These are phyloP conservation scores for Oreochromis spilurus DNA, from an alignment of 2,113 vertebrate species.

Conservation along the genomic window DNA sequence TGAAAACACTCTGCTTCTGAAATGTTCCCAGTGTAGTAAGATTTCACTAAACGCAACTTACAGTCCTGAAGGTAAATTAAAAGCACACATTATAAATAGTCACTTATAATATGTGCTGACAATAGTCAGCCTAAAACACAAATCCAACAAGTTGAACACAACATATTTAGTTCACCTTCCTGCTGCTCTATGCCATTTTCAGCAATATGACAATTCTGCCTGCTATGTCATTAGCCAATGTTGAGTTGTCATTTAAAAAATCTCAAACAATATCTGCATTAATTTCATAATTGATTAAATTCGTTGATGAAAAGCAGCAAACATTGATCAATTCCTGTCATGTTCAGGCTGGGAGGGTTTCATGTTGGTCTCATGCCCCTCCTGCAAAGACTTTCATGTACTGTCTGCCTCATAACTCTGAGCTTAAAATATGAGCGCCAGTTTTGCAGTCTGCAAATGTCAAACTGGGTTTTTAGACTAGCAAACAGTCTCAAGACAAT, in stretches of 20 bases:
- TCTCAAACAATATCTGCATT: background rate
- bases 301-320: background rate
- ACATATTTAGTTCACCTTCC: background rate
- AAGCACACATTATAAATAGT: background rate
- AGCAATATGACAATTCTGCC: background rate
- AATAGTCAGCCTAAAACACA: background rate
- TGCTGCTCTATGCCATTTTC: background rate
- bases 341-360: background rate
- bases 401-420: background rate
- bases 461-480: background rate
- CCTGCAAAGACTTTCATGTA: background rate
- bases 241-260: background rate
- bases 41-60: background rate
- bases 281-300: background rate
- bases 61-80: background rate
- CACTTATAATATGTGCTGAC: background rate
- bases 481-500: background rate
- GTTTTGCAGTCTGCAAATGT: background rate
- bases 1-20: background rate
- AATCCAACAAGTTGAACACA: background rate
- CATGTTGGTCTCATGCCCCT: no score
- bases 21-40: background rate
- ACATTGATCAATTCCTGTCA: background rate
- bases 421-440: background rate
- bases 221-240: background rate